Evolutionary conservation across 2,888 invertebrate species (phyloP), one percentile per base, ranked within the genome.

Genomic region (Ariolimax columbianus): DNA sequence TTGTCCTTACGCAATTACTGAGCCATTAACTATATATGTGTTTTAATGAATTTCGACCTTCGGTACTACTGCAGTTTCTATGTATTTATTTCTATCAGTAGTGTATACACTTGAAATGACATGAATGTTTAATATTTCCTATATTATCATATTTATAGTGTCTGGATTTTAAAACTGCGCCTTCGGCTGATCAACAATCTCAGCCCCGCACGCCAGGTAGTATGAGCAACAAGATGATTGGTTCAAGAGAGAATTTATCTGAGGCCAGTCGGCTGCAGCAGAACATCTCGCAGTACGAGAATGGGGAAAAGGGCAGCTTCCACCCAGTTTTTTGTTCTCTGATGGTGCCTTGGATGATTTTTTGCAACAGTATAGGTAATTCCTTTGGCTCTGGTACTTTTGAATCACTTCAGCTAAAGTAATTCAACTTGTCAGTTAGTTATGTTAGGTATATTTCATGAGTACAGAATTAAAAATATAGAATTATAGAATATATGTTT

Each of bases 261-360:
- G 73, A 85, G 23, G 51, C 81, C 6, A 38, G 38, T 11, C 6
- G 40, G 26, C 63, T 86, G 38, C 82, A 85, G 73, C 86, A 87
- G 43, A 84, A 83, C 14, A 77, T 88, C 19, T 55, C 80, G 17
- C 88, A 90, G 84, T 95, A 93, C 87, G 95, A 96, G 89, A 91
- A 91, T 63, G 95, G 95, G 0, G 95, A 95, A 81, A 93, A 94
- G 43, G 96, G 96, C 9, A 93, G 93, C 73, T 93, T 96, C 63
- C 95, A 95, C 80, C 93, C 94, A 59, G 94, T 95, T 55, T 96
- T 96, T 91, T 94, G 95, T 55, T 94, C 93, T 26, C 94, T 95
- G 11, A 91, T 96, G 88, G 94, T 95, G 26, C 93, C 95, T 40
- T 96, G 96, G 96, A 94, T 96, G 86, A 95, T 95, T 84, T 96